Evolutionary conservation across 2,888 invertebrate species (phyloP).

Genomic region (Hydropsyche betteni): DNA sequence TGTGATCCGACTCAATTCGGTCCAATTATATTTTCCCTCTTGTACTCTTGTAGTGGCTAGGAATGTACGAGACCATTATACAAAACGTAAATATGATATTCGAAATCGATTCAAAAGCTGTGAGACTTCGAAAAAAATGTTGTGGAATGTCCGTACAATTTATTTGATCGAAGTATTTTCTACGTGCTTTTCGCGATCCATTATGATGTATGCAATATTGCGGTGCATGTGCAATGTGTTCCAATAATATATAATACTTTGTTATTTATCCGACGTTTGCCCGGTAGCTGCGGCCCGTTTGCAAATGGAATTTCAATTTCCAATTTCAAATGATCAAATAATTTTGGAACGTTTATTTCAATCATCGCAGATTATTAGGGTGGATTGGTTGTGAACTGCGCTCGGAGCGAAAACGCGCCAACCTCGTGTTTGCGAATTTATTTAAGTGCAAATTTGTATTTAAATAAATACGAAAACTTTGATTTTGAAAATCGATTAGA

Average conservation of each 20-base stretch:
- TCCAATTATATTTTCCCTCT: conserved; percentile 38
- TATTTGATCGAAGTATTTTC: too few relatives aligned
- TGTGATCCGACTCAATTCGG: conserved; percentile 40
- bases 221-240: not conserved
- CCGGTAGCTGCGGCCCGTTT: conserved; percentile 45
- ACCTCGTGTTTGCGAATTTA: too few relatives aligned
- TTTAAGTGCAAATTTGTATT: too few relatives aligned
- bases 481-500: too few relatives aligned
- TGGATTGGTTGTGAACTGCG: conserved; percentile 20
- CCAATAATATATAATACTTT: conserved; percentile 15
- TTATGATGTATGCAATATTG: too few relatives aligned
- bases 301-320: conserved; percentile 50
- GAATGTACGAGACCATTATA: not conserved
- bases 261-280: conserved; percentile 22
- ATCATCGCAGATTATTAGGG: conserved; percentile 47
- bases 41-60: conserved; percentile 3
- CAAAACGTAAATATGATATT: too few relatives aligned
- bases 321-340: conserved; percentile 50
- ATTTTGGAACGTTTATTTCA: conserved; percentile 46
- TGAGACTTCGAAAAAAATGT: too few relatives aligned
- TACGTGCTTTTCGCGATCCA: too few relatives aligned
- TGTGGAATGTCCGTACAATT: too few relatives aligned
- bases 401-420: not conserved
- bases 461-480: too few relatives aligned
- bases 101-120: too few relatives aligned